A percentile compares a stretch with the other conserved stretches of the same genome.
These are phyloP conservation scores for Lytechinus pictus DNA, from an alignment of 35 echinoderm and acorn worm species.

Conservation along the genomic window DNA sequence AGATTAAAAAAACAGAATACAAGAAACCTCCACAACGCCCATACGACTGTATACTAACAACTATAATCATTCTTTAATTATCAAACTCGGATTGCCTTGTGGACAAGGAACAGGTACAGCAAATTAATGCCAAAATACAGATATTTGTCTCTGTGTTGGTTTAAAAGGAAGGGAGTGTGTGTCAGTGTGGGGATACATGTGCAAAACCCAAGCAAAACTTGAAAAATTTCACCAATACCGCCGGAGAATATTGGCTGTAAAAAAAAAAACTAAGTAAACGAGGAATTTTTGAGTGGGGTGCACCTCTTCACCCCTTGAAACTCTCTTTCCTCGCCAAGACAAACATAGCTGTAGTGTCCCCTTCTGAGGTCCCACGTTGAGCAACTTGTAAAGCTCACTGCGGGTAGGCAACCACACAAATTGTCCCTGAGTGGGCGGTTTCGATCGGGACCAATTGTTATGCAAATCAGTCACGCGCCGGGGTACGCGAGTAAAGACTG, in stretches of 20 bases:
- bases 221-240: not conserved
- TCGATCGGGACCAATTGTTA: not conserved
- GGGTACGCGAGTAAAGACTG: slow-evolving; percentile 2
- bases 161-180: too few species aligned
- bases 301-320: not conserved
- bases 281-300: not conserved
- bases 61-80: too few species aligned
- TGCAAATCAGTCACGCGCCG: slow-evolving; percentile 49
- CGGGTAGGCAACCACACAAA: not conserved
- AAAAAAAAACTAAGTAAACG: not conserved
- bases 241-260: too few species aligned
- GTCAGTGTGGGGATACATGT: too few species aligned
- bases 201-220: too few species aligned
- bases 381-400: not conserved
- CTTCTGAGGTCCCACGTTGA: not conserved
- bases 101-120: too few species aligned
- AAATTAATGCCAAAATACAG: too few species aligned
- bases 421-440: not conserved
- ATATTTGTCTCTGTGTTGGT: too few species aligned
- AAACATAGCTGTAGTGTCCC: slow-evolving; percentile 23
- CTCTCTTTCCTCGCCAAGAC: not conserved
- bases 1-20: too few species aligned
- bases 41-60: too few species aligned
- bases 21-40: too few species aligned
- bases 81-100: too few species aligned